Percentiles rank a stretch among this genome's conserved stretches.
Conservation (phyloP, 2,797 vertebrate genomes). For the Chloroceryle inda region DNA sequence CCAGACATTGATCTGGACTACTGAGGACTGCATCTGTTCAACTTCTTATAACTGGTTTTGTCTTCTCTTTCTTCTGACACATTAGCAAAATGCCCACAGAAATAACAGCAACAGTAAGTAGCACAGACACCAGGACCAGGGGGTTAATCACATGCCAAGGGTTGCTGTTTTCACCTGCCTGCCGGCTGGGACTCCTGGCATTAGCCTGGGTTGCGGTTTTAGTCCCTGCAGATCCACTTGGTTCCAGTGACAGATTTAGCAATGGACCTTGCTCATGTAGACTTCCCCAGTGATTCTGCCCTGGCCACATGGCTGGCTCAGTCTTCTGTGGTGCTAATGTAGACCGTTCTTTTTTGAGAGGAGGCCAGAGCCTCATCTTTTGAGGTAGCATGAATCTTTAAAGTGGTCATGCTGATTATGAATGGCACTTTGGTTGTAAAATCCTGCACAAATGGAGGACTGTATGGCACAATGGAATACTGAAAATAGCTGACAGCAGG, state of each 20-base stretch:
- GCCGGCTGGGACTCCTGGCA: conserved; percentile 75
- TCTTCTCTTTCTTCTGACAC: conserved; percentile 81
- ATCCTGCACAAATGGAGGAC: conserved; percentile 63
- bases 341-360: conserved; percentile 45
- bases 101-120: conserved; percentile 83
- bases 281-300: conserved; percentile 82
- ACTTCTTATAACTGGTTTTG: conserved; percentile 68
- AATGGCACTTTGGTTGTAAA: conserved; percentile 69
- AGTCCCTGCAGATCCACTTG: conserved; percentile 63
- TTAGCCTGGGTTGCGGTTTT: conserved; percentile 71
- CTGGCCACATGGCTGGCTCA: conserved; percentile 72
- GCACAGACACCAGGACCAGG: conserved; percentile 75
- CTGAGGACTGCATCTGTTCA: conserved; percentile 11
- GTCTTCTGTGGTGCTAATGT: conserved; percentile 76
- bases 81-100: conserved; percentile 79
- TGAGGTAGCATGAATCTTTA: conserved; percentile 51
- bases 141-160: conserved; percentile 84
- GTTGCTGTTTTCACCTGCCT: conserved; percentile 77
- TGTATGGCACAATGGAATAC: conserved; percentile 85
- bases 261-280: conserved; percentile 64
- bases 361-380: conserved; percentile 31
- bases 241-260: conserved; percentile 72
- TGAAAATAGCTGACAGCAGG: conserved; percentile 85
- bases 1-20: conserved; percentile 64
- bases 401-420: conserved; percentile 50